Base-by-base conservation (phyloP, 2,797 vertebrate species). In the Rhinophrynus dorsalis region DNA sequence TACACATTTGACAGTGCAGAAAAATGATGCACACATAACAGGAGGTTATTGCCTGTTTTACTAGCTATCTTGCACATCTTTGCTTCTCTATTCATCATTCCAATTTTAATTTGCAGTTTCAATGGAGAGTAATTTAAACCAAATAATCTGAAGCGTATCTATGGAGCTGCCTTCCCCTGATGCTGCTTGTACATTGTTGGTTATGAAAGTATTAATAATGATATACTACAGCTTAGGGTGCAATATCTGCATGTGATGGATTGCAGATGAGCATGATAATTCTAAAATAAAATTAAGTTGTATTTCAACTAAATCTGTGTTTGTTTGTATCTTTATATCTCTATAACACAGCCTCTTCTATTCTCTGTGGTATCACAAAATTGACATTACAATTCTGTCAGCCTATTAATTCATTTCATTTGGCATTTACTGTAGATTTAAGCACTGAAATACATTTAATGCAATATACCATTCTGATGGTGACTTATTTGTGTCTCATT, bases 181-280 rank as follows among this genome's bases (percentile, higher is more conserved):
- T 33, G 32, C 62, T 62, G 10, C 29, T 76, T 15, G 26, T 15
- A 20, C 68, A 38, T 10, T 5, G 12, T 51, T 67, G 24, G 20
- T 59, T 75, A 4, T 68, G 27, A 78, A 73, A 62, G 58, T 74
- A 75, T 52, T 47, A 38, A 74, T 65, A 18, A 1, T 24, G 38
- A 74, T 44, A 3, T 67, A 79, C 78, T 79, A 21, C 1, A 60
- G 55, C 61, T 77, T 67, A 26, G 70, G 17, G 44, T 75, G 21
- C 61, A 73, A 59, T 81, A 75, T 63, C 17, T 75, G 44, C 15
- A 75, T 59, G 23, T 81, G 74, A 79, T 74, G 62, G 66, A 78
- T 79, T 51, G 59, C 51, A 35, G 51, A 79, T 29, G 47, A 82
- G 6, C 21, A 76, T 38, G 54, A 80, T 80, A 68, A 80, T 76